These are phyloP conservation scores for Scomber colias DNA, from an alignment of 2,113 vertebrate species.

Conservation along the genomic window DNA sequence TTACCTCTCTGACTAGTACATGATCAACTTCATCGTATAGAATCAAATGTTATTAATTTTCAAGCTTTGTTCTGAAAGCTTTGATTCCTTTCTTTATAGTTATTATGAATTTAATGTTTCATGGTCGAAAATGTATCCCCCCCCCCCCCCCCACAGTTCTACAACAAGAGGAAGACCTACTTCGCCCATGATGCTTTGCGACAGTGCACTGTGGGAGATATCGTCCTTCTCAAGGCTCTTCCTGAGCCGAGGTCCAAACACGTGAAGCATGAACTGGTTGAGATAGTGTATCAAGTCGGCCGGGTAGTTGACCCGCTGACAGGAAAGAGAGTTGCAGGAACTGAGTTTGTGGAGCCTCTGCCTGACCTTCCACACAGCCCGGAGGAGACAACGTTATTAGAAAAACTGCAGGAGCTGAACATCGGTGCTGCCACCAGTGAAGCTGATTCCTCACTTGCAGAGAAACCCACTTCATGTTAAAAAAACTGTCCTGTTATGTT, in stretches of 20 bases:
- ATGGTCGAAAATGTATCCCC: constrained; percentile 5
- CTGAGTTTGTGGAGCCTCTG: constrained; percentile 87
- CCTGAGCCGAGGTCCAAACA: constrained; percentile 90
- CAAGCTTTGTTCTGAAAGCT: no score
- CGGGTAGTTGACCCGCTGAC: constrained; percentile 93
- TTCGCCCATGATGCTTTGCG: constrained; percentile 94
- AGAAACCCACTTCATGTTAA: constrained; percentile 45
- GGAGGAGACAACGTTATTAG: constrained; percentile 72
- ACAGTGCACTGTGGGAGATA: constrained; percentile 93
- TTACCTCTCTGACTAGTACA: background rate
- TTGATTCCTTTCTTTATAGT: background rate
- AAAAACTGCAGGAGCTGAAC: constrained; percentile 87
- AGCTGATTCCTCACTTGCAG: constrained; percentile 14
- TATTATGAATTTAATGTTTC: background rate
- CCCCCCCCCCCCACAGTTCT: constrained; percentile 86
- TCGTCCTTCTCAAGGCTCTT: constrained; percentile 94
- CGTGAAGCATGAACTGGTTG: constrained; percentile 95
- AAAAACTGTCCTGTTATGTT: background rate
- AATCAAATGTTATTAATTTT: background rate
- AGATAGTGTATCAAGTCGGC: constrained; percentile 97
- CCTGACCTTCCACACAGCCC: constrained; percentile 73
- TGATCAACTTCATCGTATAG: background rate
- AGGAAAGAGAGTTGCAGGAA: constrained; percentile 90
- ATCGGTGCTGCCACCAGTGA: constrained; percentile 71
- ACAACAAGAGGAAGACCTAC: constrained; percentile 97